These are phyloP conservation scores for Sebastes dallii DNA, from an alignment of 2,797 vertebrate genomes.

Conservation along the genomic window DNA sequence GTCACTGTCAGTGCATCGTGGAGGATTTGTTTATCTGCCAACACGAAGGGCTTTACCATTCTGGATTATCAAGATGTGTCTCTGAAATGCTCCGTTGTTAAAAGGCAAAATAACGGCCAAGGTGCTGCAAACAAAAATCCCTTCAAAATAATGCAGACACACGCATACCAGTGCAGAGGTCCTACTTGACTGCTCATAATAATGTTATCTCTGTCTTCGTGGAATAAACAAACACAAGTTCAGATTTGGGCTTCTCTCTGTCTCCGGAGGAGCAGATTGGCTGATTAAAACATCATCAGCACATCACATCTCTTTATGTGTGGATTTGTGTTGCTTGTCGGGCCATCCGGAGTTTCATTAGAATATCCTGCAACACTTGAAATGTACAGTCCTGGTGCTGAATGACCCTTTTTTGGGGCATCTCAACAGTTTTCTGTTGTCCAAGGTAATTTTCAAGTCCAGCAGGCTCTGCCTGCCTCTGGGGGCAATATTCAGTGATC, in stretches of 20 bases:
- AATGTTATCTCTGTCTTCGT: constrained; percentile 16
- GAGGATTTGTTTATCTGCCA: background rate
- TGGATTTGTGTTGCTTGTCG: background rate
- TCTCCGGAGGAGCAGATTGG: background rate
- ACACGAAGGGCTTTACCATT: background rate
- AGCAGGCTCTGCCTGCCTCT: background rate
- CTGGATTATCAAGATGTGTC: background rate
- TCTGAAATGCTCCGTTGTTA: background rate
- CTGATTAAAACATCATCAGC: constrained; percentile 47
- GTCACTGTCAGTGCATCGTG: background rate
- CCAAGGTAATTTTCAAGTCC: background rate
- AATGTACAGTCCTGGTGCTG: background rate
- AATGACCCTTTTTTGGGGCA: background rate
- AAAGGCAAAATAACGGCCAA: background rate
- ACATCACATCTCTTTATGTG: constrained; percentile 2
- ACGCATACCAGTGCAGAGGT: background rate
- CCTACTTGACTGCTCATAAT: constrained; percentile 18
- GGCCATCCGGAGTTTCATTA: background rate
- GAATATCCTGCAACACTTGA: background rate
- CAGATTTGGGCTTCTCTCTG: constrained; percentile 1
- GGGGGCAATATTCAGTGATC: background rate
- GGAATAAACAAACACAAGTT: constrained; percentile 47
- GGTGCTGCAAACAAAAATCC: background rate
- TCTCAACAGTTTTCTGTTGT: background rate
- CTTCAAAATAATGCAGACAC: background rate